Evolutionary conservation across 2,113 vertebrate genomes (phyloP).

Genomic region (Cyphomyrus discorhynchus): DNA sequence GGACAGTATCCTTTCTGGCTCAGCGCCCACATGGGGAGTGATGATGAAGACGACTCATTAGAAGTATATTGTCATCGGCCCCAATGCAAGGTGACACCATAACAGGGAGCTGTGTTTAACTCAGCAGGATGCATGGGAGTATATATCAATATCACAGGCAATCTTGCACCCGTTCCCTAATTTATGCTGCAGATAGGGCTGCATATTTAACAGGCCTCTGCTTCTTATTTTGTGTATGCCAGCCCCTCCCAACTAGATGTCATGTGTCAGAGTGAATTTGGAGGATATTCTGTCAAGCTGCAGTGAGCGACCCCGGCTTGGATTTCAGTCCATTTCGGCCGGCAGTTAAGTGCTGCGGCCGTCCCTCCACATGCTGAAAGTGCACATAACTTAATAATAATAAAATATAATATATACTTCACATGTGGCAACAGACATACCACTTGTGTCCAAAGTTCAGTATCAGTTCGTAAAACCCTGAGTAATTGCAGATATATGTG

Average conservation of each 20-base stretch:
- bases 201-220: slow-evolving; percentile 4
- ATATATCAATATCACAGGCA: not conserved
- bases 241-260: not conserved
- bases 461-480: not conserved
- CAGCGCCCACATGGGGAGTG: not conserved
- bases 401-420: not conserved
- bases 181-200: not conserved
- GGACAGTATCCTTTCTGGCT: not conserved
- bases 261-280: not conserved
- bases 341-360: not conserved
- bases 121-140: not conserved
- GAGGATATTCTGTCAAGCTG: not conserved
- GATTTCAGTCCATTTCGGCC: not conserved
- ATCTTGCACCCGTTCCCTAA: not conserved
- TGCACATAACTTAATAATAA: not conserved
- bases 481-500: not conserved
- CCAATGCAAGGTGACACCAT: slow-evolving; percentile 2
- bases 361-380: not conserved
- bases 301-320: not conserved
- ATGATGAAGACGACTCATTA: slow-evolving; percentile 1
- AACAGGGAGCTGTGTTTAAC: slow-evolving; percentile 4
- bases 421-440: not conserved
- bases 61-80: slow-evolving; percentile 7
- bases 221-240: not conserved
- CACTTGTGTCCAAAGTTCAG: not conserved